Base-by-base conservation (phyloP, 1,140 invertebrate species). In the Macrobrachium rosenbergii region DNA sequence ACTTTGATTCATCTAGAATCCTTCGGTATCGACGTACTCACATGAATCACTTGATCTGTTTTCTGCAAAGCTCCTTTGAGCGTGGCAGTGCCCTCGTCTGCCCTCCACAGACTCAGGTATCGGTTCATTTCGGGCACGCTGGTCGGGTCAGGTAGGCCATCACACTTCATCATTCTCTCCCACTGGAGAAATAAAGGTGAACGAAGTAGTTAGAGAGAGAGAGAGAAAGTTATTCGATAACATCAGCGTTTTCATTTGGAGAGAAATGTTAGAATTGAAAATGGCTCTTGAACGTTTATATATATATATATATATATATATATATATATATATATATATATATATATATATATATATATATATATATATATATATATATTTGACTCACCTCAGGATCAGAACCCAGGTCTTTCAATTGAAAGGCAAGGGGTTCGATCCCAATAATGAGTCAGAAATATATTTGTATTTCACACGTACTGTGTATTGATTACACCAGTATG, bases 151-250 rank as follows among this genome's bases (percentile, higher is more conserved):
- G 89, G 89, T 21, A 90, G 62, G 0, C 89, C 89, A 63, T 90
- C 89, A 78, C 89, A 90, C 6, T 82, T 14, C 89, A 90, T 90
- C 82, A 89, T 82, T 0, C 89, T 52, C 67, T 89, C 88, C 88
- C 88, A 90, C 88, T 89, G 82, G 0, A 17, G 21, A 72, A 10
- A 43, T 6, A 43, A 5, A 59, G 45, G 75, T 28, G 0, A 83
- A 17, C 28, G 0, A 82, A 6, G n/a, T 72, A n/a, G 19, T 82
- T 37, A 21, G 14, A 67, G 28, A 37, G 28, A 37, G 28, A 37
- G 28, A 37, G 28, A 37, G 28, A 37, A 3, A 63, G 12, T n/a
- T 45, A 16, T 8, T 8, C 6, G 14, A 78, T n/a, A 59, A 76
- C 43, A 11, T 37, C 37, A 75, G 10, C 19, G n/a, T 45, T 37